phyloP scores from a whole-genome alignment of 2,113 vertebrate species.

The Tapirus terrestris region DNA sequence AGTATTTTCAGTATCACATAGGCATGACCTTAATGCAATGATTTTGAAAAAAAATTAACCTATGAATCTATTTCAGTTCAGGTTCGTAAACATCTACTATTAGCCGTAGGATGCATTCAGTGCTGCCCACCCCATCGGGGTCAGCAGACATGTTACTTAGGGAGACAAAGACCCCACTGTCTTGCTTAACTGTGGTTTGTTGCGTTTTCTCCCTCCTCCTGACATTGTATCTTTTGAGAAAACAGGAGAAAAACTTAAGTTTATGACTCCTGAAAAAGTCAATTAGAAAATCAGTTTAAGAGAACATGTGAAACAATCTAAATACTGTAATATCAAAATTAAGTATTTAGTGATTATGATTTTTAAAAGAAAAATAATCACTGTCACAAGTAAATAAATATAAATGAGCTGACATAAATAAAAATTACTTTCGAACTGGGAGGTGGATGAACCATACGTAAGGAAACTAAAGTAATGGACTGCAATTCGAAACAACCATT shows the following conservation, averaged over 20 bases:
- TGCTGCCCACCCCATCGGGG: not conserved
- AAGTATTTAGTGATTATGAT: not conserved
- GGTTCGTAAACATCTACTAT: not conserved
- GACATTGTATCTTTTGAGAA: not conserved
- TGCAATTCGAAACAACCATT: not conserved
- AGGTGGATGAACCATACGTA: not conserved
- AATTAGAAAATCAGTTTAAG: not conserved
- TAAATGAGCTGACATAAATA: not conserved
- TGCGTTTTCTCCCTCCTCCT: not conserved
- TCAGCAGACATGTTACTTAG: not conserved
- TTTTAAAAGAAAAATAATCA: slow-evolving; percentile 28
- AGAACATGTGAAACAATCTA: not conserved
- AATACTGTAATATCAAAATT: not conserved
- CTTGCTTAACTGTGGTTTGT: not conserved
- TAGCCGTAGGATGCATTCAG: not conserved
- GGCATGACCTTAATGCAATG: not conserved
- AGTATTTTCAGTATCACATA: not conserved
- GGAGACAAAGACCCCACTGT: not conserved
- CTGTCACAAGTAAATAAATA: not conserved
- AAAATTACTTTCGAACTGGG: not conserved
- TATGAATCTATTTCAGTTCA: not conserved
- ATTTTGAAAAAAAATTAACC: not conserved
- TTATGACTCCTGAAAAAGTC: not conserved
- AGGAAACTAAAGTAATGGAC: not conserved
- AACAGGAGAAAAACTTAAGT: not conserved